Evolutionary conservation across 37 sponge, comb jelly and placozoan genomes (phyloP).

Genomic region (Aphrocallistes beatrix): DNA sequence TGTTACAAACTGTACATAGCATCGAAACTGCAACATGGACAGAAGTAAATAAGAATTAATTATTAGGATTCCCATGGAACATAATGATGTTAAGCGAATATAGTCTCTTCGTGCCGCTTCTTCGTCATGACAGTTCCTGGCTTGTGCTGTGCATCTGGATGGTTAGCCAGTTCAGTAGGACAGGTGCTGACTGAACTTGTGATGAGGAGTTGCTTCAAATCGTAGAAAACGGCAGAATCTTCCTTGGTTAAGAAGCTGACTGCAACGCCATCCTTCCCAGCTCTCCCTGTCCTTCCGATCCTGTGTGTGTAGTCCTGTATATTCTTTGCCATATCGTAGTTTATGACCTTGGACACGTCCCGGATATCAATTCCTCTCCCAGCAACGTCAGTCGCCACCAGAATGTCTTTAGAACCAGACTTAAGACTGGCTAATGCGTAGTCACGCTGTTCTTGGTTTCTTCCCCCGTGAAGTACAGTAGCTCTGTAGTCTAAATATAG

Average conservation of each 20-base stretch:
- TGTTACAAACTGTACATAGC: no score
- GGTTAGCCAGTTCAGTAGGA: conserved; percentile 79
- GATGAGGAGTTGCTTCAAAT: conserved; percentile 68
- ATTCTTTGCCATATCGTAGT: conserved; percentile 98
- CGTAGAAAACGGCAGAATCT: conserved; percentile 87
- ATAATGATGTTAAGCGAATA: conserved; percentile 29
- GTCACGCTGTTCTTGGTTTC: conserved; percentile 95
- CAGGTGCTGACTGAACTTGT: conserved; percentile 73
- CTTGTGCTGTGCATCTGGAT: conserved; percentile 93
- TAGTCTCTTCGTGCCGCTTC: conserved; percentile 75
- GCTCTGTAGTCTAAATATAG: conserved; percentile 28
- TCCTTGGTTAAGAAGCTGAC: conserved; percentile 86
- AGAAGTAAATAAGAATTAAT: no score
- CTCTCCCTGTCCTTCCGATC: conserved; percentile 87
- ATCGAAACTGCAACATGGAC: no score
- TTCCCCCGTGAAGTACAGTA: conserved; percentile 82
- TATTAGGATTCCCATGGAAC: no score
- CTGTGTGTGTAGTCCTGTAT: conserved; percentile 95
- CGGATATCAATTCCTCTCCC: conserved; percentile 96
- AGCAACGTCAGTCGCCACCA: conserved; percentile 98
- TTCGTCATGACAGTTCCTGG: conserved; percentile 76
- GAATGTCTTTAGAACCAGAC: conserved; percentile 81
- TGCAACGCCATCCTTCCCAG: conserved; percentile 91
- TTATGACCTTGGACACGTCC: conserved; percentile 90
- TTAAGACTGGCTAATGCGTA: conserved; percentile 81